These are phyloP conservation scores for Cancer borealis DNA, from an alignment of 2,888 invertebrate genomes.

Conservation along the genomic window DNA sequence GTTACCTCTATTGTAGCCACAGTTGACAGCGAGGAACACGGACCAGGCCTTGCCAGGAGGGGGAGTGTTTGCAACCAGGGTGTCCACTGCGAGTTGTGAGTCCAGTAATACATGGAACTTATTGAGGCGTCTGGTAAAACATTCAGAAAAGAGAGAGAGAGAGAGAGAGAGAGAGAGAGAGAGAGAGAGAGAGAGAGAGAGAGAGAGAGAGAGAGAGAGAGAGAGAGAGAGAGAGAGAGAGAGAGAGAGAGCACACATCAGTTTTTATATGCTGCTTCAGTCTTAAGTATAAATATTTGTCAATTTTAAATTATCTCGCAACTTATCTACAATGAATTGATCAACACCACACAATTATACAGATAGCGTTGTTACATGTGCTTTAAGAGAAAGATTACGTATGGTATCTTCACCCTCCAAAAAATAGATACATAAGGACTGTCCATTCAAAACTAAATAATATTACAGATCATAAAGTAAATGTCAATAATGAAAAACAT, in stretches of 20 bases:
- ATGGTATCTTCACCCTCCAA: neutral
- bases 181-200: too few relatives aligned
- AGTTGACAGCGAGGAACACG: conserved; percentile 79
- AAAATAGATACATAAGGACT: neutral
- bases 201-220: too few relatives aligned
- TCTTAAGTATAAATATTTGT: too few relatives aligned
- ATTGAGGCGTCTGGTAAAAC: conserved; percentile 76
- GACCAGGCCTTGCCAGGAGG: conserved; percentile 79
- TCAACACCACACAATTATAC: neutral
- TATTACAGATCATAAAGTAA: neutral
- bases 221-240: too few relatives aligned
- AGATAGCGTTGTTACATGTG: too few relatives aligned
- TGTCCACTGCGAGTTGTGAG: conserved; percentile 68
- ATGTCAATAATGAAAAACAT: neutral
- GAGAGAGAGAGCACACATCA: too few relatives aligned
- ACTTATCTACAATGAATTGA: neutral
- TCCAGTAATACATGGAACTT: conserved; percentile 79
- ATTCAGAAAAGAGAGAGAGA: too few relatives aligned
- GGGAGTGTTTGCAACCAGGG: conserved; percentile 77
- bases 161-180: too few relatives aligned
- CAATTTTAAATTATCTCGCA: neutral
- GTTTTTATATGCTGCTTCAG: too few relatives aligned
- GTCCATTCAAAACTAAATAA: neutral
- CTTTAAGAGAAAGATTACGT: neutral
- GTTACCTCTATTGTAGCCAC: conserved; percentile 79